phyloP scores from a whole-genome alignment of 1,140 invertebrate genomes.

The Metopolophium dirhodum region DNA sequence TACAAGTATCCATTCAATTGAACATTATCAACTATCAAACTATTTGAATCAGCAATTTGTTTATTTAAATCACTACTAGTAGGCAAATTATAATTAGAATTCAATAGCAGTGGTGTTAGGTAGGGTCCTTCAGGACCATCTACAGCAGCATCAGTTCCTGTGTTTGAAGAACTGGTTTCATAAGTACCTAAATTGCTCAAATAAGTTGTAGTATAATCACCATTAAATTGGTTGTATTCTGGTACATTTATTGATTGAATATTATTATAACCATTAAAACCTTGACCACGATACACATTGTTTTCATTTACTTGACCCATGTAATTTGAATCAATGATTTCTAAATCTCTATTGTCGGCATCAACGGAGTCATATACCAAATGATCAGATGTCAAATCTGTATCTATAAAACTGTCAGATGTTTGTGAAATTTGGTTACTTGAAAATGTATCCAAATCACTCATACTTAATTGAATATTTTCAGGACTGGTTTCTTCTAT shows the following conservation, averaged over 20 bases:
- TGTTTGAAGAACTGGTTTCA: not conserved
- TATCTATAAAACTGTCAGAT: not conserved
- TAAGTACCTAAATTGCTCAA: no score
- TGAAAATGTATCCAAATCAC: no score
- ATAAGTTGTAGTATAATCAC: not conserved
- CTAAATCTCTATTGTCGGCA: not conserved
- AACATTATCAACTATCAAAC: not conserved
- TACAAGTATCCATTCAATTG: not conserved
- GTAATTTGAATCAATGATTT: not conserved
- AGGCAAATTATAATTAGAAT: not conserved
- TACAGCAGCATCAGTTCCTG: not conserved
- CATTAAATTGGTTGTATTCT: not conserved
- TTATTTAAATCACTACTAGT: no score
- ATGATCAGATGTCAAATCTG: not conserved
- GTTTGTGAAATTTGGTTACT: not conserved
- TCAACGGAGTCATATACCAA: not conserved
- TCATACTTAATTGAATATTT: no score
- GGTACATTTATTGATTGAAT: not conserved
- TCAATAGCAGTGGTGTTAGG: not conserved
- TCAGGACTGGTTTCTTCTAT: not conserved
- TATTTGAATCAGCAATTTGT: not conserved
- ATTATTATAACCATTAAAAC: not conserved
- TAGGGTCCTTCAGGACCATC: not conserved
- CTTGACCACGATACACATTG: not conserved
- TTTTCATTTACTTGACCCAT: not conserved